Evolutionary conservation across 2,888 invertebrate species (phyloP), one percentile per base, ranked within the genome.

Genomic region (Chloroclystis v-ata): DNA sequence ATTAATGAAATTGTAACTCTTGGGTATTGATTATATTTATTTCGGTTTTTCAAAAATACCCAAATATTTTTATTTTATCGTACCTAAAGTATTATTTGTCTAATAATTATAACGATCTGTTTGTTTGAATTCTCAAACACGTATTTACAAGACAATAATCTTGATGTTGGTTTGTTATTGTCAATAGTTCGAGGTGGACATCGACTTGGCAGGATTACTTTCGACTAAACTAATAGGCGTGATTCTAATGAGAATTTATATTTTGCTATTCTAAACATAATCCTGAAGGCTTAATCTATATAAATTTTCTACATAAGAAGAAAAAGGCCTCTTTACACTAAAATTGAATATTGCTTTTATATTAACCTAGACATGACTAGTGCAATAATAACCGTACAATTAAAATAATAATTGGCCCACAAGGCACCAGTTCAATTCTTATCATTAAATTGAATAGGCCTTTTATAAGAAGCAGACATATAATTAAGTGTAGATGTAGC

Each of bases 151-250:
- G 62, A 64, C 60, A 60, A 57, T 52, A 52, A 52, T 41, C 53
- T 46, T 46, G 61, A 42, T 63, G 59, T 56, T 60, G 51, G 37
- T 26, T 49, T 39, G 41, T 70, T 74, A 74, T 74, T 74, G 73
- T 73, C 73, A 61, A 59, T 59, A 58, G 63, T 63, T 60, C 57
- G 63, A 53, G 61, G 60, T 56, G 56, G 57, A 57, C 49, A 54
- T 43, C 9, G 6, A 24, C 51, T 57, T 68, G 72, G 72, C 70
- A 69, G 72, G 72, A 71, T 64, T 60, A 44, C 46, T 55, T 62
- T 56, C 50, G 46, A 55, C 29, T 52, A 51, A 47, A 40, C 30
- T 43, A 40, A 24, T 4, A n/a, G 32, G n/a, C 4, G 20, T 20
- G 20, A 20, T 20, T 20, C 5, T 4, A 20, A 20, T 4, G 3